These are phyloP conservation scores for Synergus japonicus DNA, from an alignment of 2,888 invertebrate species.

Conservation along the genomic window DNA sequence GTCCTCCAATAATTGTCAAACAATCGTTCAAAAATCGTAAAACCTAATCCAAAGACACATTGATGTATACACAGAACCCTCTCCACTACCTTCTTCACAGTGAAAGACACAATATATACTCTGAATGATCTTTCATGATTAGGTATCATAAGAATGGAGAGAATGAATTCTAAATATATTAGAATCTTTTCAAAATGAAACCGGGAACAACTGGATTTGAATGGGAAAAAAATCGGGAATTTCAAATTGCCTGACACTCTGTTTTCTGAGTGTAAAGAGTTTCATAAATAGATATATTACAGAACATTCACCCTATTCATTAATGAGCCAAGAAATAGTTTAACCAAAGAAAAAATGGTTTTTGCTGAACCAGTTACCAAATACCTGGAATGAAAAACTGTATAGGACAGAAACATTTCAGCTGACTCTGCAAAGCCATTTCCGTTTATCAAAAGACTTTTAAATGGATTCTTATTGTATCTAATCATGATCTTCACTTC, in stretches of 20 bases:
- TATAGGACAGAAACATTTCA: slow-evolving; percentile 33
- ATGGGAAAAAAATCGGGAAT: no score
- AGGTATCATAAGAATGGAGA: background rate
- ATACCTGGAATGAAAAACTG: slow-evolving; percentile 29
- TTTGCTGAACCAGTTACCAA: slow-evolving; percentile 20
- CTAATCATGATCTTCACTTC: slow-evolving; percentile 15
- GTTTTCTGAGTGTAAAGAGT: no score
- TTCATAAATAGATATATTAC: no score
- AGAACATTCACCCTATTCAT: background rate
- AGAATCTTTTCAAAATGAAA: background rate
- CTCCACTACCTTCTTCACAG: background rate
- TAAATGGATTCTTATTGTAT: background rate
- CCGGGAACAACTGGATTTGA: background rate
- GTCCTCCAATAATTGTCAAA: slow-evolving; percentile 67
- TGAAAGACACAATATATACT: background rate
- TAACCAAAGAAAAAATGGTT: background rate
- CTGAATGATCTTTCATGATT: background rate
- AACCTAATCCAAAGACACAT: background rate
- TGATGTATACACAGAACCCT: background rate
- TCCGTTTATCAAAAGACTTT: background rate
- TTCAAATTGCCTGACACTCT: no score
- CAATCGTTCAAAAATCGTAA: background rate
- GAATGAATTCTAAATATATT: background rate
- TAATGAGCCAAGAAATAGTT: background rate
- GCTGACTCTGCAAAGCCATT: slow-evolving; percentile 22